Evolutionary conservation across 2,113 vertebrate species (phyloP).

Genomic region (Eurystomus gularis): DNA sequence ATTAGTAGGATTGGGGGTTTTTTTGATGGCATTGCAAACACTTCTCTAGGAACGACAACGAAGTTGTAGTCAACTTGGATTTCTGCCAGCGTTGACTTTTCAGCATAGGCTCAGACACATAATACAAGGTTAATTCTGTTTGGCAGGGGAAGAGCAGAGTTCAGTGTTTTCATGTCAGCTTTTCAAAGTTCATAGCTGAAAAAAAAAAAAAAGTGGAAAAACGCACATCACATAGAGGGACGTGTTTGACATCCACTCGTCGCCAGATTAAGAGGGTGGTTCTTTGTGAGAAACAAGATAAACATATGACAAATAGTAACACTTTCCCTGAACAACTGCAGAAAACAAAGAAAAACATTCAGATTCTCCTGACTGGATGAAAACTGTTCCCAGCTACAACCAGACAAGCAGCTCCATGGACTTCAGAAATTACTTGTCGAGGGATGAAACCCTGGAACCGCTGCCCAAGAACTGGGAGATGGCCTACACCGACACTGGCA

Average conservation of each 20-base stretch:
- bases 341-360: conserved; percentile 84
- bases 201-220: conserved; percentile 39
- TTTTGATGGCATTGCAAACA: not conserved
- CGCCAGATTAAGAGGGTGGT: conserved; percentile 41
- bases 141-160: conserved; percentile 43
- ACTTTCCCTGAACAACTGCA: conserved; percentile 72
- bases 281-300: conserved; percentile 40
- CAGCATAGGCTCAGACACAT: not conserved
- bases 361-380: conserved; percentile 90
- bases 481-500: conserved; percentile 96
- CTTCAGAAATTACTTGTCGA: conserved; percentile 83
- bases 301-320: conserved; percentile 52
- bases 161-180: conserved; percentile 43
- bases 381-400: conserved; percentile 92
- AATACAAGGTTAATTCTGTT: conserved; percentile 43
- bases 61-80: not conserved
- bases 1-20: not conserved
- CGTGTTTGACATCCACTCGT: conserved; percentile 1
- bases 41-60: not conserved
- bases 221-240: not conserved
- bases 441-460: conserved; percentile 90
- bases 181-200: conserved; percentile 33
- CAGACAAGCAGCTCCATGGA: conserved; percentile 91
- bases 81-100: not conserved
- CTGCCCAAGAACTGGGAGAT: conserved; percentile 96